A percentile compares a stretch with the other conserved stretches of the same genome.
phyloP scores from a whole-genome alignment of 1,140 invertebrate species.

The Nautilus pompilius region DNA sequence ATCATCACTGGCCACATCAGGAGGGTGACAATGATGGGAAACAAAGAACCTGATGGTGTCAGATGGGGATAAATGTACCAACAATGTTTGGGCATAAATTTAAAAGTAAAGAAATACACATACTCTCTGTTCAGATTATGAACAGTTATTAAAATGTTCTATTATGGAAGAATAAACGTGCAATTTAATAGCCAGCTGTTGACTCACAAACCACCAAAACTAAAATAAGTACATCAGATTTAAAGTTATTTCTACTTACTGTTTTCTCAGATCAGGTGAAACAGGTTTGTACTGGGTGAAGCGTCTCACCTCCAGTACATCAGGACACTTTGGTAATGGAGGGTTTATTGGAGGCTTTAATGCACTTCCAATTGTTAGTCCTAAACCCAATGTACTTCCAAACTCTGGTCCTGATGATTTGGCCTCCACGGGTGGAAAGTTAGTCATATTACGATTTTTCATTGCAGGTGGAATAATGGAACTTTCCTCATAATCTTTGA shows the following conservation, averaged over 20 bases:
- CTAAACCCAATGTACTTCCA: conserved; percentile 48
- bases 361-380: conserved; percentile 38
- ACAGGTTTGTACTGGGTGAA: conserved; percentile 51
- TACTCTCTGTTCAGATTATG: no score
- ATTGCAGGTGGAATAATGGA: conserved; percentile 52
- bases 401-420: conserved; percentile 46
- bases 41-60: no score
- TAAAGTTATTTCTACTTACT: conserved; percentile 24
- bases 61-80: no score
- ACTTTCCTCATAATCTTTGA: conserved; percentile 47
- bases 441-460: conserved; percentile 42
- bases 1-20: no score
- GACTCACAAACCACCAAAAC: not conserved
- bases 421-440: conserved; percentile 45
- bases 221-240: not conserved
- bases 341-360: conserved; percentile 22
- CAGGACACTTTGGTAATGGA: conserved; percentile 45
- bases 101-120: no score
- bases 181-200: not conserved
- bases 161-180: no score
- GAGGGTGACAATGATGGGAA: no score
- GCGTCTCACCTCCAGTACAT: conserved; percentile 44
- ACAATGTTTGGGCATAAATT: no score
- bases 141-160: no score
- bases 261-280: conserved; percentile 25